Percentiles rank a stretch among this genome's conserved stretches.
phyloP scores from a whole-genome alignment of 2,888 invertebrate species.

The Drosophila melanosoma region DNA sequence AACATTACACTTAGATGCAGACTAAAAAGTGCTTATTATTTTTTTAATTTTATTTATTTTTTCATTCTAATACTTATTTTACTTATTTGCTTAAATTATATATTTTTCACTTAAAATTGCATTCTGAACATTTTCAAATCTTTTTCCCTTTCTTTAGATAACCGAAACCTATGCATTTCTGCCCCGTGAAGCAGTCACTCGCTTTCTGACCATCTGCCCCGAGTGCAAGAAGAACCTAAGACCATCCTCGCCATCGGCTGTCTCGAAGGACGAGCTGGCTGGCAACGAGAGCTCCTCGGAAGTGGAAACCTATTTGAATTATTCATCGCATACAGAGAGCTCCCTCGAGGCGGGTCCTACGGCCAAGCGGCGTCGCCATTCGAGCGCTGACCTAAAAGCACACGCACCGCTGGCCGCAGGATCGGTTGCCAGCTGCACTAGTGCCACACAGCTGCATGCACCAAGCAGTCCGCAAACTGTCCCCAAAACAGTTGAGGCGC shows the following conservation, averaged over 20 bases:
- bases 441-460: conserved; percentile 23
- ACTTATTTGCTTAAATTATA: neutral
- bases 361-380: conserved; percentile 71
- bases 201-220: conserved; percentile 96
- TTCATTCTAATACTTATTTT: neutral
- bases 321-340: conserved; percentile 83
- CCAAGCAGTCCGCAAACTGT: conserved; percentile 30
- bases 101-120: neutral
- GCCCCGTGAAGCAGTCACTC: conserved; percentile 97
- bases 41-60: neutral
- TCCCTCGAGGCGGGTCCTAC: conserved; percentile 80
- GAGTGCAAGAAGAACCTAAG: conserved; percentile 89
- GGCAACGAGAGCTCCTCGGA: conserved; percentile 84
- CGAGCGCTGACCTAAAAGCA: conserved; percentile 70
- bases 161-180: conserved; percentile 98
- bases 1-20: neutral
- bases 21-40: neutral
- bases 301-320: conserved; percentile 80
- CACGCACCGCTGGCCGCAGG: conserved; percentile 34
- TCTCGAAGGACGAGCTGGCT: conserved; percentile 76
- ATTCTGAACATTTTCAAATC: neutral
- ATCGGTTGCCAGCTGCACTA: conserved; percentile 38
- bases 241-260: conserved; percentile 81
- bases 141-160: conserved; percentile 87
- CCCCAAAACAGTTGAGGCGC: conserved; percentile 7